phyloP scores from a whole-genome alignment of 2,888 invertebrate species.

The Hemaris fuciformis region DNA sequence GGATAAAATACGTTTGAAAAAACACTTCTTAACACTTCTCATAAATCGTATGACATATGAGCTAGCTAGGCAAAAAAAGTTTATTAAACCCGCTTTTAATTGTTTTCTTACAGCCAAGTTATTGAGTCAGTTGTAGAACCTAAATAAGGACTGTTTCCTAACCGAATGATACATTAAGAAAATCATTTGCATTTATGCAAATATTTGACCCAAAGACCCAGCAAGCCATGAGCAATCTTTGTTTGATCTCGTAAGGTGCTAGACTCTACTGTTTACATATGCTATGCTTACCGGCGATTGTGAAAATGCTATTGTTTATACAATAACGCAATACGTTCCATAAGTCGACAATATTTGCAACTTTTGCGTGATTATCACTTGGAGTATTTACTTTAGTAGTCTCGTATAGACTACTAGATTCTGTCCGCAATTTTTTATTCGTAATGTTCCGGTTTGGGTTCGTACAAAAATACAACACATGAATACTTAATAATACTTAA shows the following conservation, averaged over 20 bases:
- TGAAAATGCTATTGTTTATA: constrained; percentile 13
- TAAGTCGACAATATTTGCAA: background rate
- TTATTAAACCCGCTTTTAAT: no score
- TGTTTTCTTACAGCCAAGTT: no score
- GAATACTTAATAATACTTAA: no score
- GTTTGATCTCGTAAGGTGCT: constrained; percentile 7
- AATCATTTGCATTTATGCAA: constrained; percentile 24
- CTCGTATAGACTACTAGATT: no score
- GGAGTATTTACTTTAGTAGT: background rate
- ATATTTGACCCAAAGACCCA: constrained; percentile 37
- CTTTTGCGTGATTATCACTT: background rate
- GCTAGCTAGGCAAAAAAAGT: no score
- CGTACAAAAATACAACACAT: no score
- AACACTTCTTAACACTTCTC: no score
- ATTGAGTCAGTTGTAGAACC: no score
- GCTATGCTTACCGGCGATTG: constrained; percentile 2
- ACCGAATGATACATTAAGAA: background rate
- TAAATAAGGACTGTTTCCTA: background rate
- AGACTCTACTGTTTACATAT: constrained; percentile 5
- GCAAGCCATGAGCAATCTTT: background rate
- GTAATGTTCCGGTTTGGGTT: no score
- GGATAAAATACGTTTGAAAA: no score
- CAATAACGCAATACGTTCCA: background rate
- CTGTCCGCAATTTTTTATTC: no score
- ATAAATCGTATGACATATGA: no score